A percentile compares a stretch with the other conserved stretches of the same genome.
phyloP scores from a whole-genome alignment of 2,797 vertebrate species.

The Megaceryle alcyon region DNA sequence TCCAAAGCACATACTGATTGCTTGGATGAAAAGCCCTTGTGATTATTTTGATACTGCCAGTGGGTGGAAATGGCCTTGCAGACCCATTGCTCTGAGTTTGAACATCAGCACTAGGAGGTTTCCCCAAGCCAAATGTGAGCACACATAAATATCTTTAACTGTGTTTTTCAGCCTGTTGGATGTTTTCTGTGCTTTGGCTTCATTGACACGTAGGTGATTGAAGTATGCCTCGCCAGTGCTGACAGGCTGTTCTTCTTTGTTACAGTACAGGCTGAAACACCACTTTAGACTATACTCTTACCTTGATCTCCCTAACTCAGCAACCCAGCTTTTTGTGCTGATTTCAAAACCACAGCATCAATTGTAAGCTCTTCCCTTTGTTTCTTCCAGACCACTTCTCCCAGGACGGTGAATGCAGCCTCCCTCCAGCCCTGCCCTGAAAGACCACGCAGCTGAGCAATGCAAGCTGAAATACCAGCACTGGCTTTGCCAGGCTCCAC shows the following conservation, averaged over 20 bases:
- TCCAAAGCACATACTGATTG: neutral
- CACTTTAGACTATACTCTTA: neutral
- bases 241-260: conserved; percentile 33
- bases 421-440: neutral
- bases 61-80: neutral
- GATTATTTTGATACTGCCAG: neutral
- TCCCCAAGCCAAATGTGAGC: neutral
- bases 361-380: neutral
- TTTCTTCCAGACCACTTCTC: neutral
- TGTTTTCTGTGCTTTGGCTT: neutral
- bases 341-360: neutral
- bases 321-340: neutral
- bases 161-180: neutral
- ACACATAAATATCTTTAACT: neutral
- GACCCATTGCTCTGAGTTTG: neutral
- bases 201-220: neutral
- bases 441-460: rapidly evolving
- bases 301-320: conserved; percentile 41
- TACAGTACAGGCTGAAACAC: conserved; percentile 20
- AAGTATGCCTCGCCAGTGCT: neutral
- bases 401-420: neutral
- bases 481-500: neutral
- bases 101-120: rapidly evolving
- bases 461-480: neutral
- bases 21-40: neutral